Conservation (phyloP, 2,888 invertebrate genomes). For the Euphydryas editha region DNA sequence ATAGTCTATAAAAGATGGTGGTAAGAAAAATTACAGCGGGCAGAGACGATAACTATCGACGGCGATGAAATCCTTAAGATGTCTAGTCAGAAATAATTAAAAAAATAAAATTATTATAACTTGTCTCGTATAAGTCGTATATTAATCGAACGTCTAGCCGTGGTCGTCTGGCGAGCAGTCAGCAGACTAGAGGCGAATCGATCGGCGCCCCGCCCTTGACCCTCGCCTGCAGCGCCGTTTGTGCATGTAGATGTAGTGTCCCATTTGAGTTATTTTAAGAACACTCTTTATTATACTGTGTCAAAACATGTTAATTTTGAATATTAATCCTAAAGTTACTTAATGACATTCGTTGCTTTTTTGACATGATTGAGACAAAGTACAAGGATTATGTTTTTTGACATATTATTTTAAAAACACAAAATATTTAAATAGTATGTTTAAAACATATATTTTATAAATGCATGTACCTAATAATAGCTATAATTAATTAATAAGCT, state of each 20-base stretch:
- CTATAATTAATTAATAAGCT: too few relatives aligned
- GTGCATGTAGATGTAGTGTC: conserved; percentile 19
- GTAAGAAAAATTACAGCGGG: too few relatives aligned
- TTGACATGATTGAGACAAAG: too few relatives aligned
- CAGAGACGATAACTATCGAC: too few relatives aligned
- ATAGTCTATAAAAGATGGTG: too few relatives aligned
- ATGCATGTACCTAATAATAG: too few relatives aligned
- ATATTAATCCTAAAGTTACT: too few relatives aligned
- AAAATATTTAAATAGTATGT: too few relatives aligned
- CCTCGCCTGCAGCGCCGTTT: conserved; percentile 50
- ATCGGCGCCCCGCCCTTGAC: conserved; percentile 67
- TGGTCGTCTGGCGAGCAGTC: background rate
- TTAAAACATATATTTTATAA: too few relatives aligned
- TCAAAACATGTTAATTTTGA: background rate
- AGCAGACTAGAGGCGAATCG: conserved; percentile 40
- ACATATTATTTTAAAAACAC: too few relatives aligned
- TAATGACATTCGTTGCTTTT: too few relatives aligned
- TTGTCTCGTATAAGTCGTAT: conserved; percentile 1
- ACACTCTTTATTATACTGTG: background rate
- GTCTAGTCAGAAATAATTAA: background rate
- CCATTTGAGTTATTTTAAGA: conserved; percentile 10
- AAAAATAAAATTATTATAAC: background rate
- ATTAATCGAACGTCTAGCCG: conserved; percentile 8
- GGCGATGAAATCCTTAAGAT: background rate
- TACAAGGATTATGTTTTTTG: too few relatives aligned